These are phyloP conservation scores for Deroptyus accipitrinus DNA, from an alignment of 2,113 vertebrate species.

Conservation along the genomic window DNA sequence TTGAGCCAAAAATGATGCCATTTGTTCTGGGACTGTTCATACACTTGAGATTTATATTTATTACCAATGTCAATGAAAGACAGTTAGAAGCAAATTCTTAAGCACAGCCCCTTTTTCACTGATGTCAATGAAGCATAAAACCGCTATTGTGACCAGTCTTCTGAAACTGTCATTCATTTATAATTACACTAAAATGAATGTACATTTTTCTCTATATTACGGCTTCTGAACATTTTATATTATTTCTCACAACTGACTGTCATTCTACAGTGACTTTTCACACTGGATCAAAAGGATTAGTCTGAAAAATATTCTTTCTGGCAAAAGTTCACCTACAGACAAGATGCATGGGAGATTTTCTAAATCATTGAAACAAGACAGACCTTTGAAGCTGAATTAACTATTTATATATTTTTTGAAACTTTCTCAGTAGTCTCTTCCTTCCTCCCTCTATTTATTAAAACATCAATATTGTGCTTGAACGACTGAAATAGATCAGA, in stretches of 20 bases:
- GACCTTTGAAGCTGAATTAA: neutral
- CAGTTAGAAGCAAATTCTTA: neutral
- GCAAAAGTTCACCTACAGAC: neutral
- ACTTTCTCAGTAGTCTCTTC: neutral
- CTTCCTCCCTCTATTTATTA: neutral
- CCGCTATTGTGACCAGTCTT: neutral
- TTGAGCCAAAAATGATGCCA: neutral
- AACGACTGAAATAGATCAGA: neutral
- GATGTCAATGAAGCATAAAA: neutral
- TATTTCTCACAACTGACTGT: neutral
- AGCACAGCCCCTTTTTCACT: neutral
- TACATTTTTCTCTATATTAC: neutral
- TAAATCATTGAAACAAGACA: neutral
- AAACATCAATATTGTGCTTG: neutral
- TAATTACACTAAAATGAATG: neutral
- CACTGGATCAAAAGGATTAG: neutral
- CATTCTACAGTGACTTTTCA: neutral
- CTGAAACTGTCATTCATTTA: neutral
- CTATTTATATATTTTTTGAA: neutral
- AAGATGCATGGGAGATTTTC: neutral
- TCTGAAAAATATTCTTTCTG: neutral
- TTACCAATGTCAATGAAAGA: neutral
- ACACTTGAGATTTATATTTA: neutral
- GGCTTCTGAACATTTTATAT: neutral
- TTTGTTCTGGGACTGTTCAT: neutral